Evolutionary conservation across 2,888 invertebrate genomes (phyloP), one percentile per base, ranked within the genome.

Genomic region (Alloscopus bannaensis): DNA sequence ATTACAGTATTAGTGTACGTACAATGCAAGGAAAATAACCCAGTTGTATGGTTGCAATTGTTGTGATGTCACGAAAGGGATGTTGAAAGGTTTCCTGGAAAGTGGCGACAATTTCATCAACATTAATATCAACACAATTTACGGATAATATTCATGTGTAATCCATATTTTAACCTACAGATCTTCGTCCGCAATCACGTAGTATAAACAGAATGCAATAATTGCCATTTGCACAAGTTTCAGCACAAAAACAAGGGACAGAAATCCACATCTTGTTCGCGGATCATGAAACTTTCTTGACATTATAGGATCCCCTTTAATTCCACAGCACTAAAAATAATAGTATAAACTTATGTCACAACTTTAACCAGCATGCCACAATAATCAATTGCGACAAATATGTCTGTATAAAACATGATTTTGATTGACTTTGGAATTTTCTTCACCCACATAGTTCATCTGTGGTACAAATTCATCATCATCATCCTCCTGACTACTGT

Each of bases 21-120:
- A 81, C 82, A 70, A 60, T 26, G 80, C 75, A 26, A 81, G 31
- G 64, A 83, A 81, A 28, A 81, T 81, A 24, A 78, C 31, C 82
- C 82, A 83, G 50, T 75, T 82, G 70, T 82, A 80, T 1, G 80
- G 80, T 24, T 73, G 73, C n/a, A 82, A 20, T 13, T 80, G 52
- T 40, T 72, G 62, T 3, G 71, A 29, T 1, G 71, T 71, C 6
- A 81, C 60, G 26, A 76, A 81, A 8, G 69, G 75, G 29, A 76
- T 65, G 11, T 81, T 62, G 47, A 81, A 81, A 16, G 79, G 72
- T 29, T 73, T 77, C 55, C 79, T 79, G 24, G 3, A 45, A 22
- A 11, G 26, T 40, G 36, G 8, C 6, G n/a, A 16, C n/a, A 60
- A n/a, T 28, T 60, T 60, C 11, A 31, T n/a, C 11, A 60, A 31